phyloP scores from a whole-genome alignment of 2,113 vertebrate genomes.

The Suricata suricatta region DNA sequence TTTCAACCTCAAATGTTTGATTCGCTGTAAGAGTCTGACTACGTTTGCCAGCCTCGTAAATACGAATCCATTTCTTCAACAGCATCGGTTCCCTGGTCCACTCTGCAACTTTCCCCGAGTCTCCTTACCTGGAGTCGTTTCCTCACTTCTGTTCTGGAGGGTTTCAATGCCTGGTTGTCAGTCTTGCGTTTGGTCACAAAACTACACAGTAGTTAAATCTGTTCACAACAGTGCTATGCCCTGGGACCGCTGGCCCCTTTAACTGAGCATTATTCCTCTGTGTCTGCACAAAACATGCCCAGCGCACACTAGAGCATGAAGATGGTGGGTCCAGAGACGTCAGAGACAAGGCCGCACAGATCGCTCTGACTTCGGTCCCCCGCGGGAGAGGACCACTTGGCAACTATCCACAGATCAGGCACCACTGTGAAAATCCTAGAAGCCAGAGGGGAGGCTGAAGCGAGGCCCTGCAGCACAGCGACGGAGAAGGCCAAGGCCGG shows the following conservation, averaged over 20 bases:
- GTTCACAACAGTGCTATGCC: background rate
- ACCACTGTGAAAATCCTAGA: background rate
- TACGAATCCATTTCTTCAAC: constrained; percentile 6
- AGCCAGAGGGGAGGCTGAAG: background rate
- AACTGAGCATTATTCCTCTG: background rate
- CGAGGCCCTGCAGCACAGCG: background rate
- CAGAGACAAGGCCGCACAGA: background rate
- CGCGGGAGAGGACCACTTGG: background rate
- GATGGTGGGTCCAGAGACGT: background rate
- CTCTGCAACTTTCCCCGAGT: background rate
- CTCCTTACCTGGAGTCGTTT: background rate
- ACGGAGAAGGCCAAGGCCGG: background rate
- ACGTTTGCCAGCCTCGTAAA: background rate
- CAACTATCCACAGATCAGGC: background rate
- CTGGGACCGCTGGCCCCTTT: background rate
- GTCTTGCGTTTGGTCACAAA: background rate
- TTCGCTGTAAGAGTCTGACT: background rate
- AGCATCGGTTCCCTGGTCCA: background rate
- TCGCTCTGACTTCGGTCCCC: background rate
- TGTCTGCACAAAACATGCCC: background rate
- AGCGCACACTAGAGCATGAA: background rate
- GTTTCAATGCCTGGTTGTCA: background rate
- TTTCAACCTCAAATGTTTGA: constrained; percentile 1
- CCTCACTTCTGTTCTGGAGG: background rate
- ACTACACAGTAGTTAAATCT: background rate